A percentile compares a stretch with the other conserved stretches of the same genome.
Evolutionary conservation across 2,113 vertebrate genomes (phyloP).

Genomic region (Tinamus guttatus): DNA sequence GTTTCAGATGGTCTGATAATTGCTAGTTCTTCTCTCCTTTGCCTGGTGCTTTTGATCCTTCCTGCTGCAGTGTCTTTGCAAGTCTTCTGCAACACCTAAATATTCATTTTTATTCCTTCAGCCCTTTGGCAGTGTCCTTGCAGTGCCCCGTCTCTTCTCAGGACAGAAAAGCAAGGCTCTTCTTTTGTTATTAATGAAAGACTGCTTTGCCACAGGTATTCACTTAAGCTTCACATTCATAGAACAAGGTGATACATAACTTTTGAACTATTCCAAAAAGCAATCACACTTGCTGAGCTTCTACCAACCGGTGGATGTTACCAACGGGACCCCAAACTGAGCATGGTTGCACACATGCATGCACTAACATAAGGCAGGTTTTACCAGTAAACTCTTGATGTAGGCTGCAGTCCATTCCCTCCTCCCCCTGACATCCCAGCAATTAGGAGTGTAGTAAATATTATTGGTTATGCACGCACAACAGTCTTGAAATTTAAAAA

Average conservation of each 20-base stretch:
- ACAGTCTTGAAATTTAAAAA: background rate
- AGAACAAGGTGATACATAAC: background rate
- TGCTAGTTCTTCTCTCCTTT: background rate
- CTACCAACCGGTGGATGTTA: background rate
- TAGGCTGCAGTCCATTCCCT: background rate
- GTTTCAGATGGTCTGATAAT: background rate
- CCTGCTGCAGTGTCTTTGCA: background rate
- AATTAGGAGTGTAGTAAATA: background rate
- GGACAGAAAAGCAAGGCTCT: background rate
- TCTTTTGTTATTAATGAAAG: conserved; percentile 36
- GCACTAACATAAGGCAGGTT: background rate
- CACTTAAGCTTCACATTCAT: background rate
- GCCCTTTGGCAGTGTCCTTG: background rate
- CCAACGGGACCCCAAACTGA: background rate
- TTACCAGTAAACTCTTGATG: background rate
- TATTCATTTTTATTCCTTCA: background rate
- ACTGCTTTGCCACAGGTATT: conserved; percentile 32
- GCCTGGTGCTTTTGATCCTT: background rate
- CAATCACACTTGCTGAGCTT: background rate
- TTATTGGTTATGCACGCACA: background rate
- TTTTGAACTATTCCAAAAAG: conserved; percentile 1
- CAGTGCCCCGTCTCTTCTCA: background rate
- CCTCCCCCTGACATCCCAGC: background rate
- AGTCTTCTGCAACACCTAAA: background rate
- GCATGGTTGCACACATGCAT: rapidly evolving